Conservation (phyloP, 2,888 invertebrate species). For the Dione vanillae region DNA sequence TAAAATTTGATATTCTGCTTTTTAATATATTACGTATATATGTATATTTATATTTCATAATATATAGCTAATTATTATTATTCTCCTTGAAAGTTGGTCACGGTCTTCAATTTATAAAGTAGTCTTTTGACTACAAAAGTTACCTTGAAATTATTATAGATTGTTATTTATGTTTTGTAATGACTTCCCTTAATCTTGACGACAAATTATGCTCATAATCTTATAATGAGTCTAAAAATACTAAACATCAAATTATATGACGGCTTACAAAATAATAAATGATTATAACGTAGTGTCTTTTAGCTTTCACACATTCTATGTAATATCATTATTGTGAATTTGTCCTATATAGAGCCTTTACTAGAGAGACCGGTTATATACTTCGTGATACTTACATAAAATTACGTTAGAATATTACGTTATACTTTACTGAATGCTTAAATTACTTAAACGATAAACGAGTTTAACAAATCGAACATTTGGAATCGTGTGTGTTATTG, state of each 20-base stretch:
- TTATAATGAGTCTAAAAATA: too few relatives aligned
- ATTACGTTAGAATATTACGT: conserved; percentile 16
- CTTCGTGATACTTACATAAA: conserved; percentile 17
- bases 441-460: background rate
- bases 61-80: background rate
- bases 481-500: too few relatives aligned
- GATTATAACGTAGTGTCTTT: background rate
- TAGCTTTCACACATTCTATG: background rate
- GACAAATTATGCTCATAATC: background rate
- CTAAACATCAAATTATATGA: too few relatives aligned
- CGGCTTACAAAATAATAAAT: too few relatives aligned
- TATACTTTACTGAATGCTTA: conserved; percentile 1
- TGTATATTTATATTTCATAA: background rate
- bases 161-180: background rate
- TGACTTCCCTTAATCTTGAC: background rate
- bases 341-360: conserved; percentile 4
- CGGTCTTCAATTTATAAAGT: background rate
- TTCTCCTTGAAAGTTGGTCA: background rate
- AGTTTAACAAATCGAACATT: too few relatives aligned
- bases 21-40: too few relatives aligned
- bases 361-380: conserved; percentile 7
- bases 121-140: background rate
- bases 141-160: background rate
- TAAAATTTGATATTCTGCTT: too few relatives aligned
- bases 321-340: background rate